Base-by-base conservation (phyloP, 2,888 invertebrate species). In the Bibio marci region DNA sequence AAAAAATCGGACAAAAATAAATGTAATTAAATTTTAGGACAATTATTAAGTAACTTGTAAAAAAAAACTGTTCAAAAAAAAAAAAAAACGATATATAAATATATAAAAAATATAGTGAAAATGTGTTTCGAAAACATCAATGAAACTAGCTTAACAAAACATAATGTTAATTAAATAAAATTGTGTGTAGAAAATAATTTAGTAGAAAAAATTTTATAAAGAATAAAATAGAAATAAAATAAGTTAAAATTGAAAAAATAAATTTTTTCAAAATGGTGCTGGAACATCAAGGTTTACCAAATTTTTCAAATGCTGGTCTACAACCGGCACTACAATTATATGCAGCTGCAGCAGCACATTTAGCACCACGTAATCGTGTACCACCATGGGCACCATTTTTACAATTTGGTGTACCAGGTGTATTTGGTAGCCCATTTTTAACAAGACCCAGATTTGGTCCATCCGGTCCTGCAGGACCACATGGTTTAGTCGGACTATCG, bases 271-370 rank as follows among this genome's bases (percentile, higher is more conserved):
- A 56, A 51, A 75, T 76, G 76, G 75, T 76, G 63, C 62, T 75
- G 56, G 76, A 74, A 56, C 67, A 48, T 45, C 49, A 48, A 45
- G 46, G 43, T 27, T 38, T 47, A 37, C 43, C 46, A 35, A 46
- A 45, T 44, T 38, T 46, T 47, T 59, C 64, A 56, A 44, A 54
- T 44, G 47, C 51, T 44, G 75, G 73, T 50, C 59, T 78, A 63
- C 77, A 77, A 63, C 72, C 76, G 57, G 74, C 75, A 53, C 62
- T 77, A 59, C 74, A 76, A 55, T 63, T 76, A 49, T 77, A 76
- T 57, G 76, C 76, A 53, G 76, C 75, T 56, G 75, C 75, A 51
- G 74, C 75, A 52, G 73, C 74, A 19, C 51, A 65, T 53, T 60
- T 49, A 31, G 48, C 45, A 59, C 52, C 51, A 22, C 61, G 63